Conservation (phyloP, 2,113 vertebrate genomes). For the Lophius piscatorius region DNA sequence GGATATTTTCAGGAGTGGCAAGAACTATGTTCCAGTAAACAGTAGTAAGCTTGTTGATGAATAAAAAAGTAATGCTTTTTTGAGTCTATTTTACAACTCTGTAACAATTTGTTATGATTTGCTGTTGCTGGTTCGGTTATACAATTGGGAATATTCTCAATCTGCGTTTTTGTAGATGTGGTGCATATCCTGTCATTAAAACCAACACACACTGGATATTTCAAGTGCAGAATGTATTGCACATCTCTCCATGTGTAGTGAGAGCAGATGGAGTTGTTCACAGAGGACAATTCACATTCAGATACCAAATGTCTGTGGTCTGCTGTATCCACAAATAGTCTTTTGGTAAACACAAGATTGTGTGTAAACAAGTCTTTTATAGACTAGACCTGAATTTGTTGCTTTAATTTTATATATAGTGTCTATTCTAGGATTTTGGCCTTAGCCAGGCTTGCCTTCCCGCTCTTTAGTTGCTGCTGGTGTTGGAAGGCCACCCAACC, state of each 20-base stretch:
- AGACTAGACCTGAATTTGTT: constrained; percentile 62
- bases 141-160: constrained; percentile 49
- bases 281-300: constrained; percentile 54
- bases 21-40: constrained; percentile 48
- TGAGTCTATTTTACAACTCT: constrained; percentile 46
- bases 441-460: constrained; percentile 69
- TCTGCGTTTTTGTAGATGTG: constrained; percentile 25
- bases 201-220: constrained; percentile 48
- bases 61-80: constrained; percentile 39
- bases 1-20: constrained; percentile 57
- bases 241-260: constrained; percentile 9
- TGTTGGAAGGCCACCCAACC: constrained; percentile 62
- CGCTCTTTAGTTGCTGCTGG: constrained; percentile 68
- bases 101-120: constrained; percentile 58
- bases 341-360: constrained; percentile 66
- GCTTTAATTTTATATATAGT: constrained; percentile 60
- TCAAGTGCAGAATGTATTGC: constrained; percentile 38
- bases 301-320: constrained; percentile 52
- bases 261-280: constrained; percentile 46
- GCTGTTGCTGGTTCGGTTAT: constrained; percentile 29
- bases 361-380: constrained; percentile 67
- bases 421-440: constrained; percentile 67
- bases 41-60: constrained; percentile 42
- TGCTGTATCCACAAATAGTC: constrained; percentile 54
- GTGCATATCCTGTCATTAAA: constrained; percentile 52